Evolutionary conservation across 2,797 vertebrate species (phyloP).

Genomic region (Echeneis naucrates): DNA sequence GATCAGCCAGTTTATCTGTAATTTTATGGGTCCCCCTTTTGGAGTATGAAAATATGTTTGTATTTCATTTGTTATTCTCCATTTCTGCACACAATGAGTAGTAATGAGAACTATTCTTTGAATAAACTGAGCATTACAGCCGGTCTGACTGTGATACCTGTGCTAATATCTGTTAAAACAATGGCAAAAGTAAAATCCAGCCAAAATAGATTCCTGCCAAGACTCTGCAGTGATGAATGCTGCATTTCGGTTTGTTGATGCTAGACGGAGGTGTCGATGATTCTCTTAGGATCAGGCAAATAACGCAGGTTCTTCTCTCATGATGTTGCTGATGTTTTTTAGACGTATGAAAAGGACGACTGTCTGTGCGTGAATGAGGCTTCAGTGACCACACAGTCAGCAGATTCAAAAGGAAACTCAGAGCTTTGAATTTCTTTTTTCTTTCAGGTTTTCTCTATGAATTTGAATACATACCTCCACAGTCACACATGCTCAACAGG

Average conservation of each 20-base stretch:
- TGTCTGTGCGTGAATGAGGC: constrained; percentile 56
- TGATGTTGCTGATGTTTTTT: constrained; percentile 33
- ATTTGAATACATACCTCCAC: constrained; percentile 72
- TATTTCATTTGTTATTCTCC: constrained; percentile 4
- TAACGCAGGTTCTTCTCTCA: constrained; percentile 19
- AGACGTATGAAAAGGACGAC: constrained; percentile 36
- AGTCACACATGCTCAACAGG: constrained; percentile 52
- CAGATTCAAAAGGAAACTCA: constrained; percentile 43
- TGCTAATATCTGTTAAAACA: constrained; percentile 17
- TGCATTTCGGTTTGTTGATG: constrained; percentile 17
- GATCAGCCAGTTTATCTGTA: constrained; percentile 2
- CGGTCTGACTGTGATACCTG: constrained; percentile 1
- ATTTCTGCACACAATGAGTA: neutral
- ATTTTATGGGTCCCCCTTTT: neutral
- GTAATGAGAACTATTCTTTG: constrained; percentile 9
- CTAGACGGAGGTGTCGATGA: too few species aligned
- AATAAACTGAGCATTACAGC: constrained; percentile 29
- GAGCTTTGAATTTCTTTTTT: too few species aligned
- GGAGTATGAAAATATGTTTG: neutral
- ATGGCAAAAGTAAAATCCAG: constrained; percentile 12
- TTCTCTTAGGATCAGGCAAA: constrained; percentile 17
- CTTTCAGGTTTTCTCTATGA: constrained; percentile 60
- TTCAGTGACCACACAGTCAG: constrained; percentile 40
- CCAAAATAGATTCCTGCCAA: constrained; percentile 7
- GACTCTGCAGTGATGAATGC: constrained; percentile 27